These are phyloP conservation scores for Anorthoa munda DNA, from an alignment of 2,888 invertebrate species.

Conservation along the genomic window DNA sequence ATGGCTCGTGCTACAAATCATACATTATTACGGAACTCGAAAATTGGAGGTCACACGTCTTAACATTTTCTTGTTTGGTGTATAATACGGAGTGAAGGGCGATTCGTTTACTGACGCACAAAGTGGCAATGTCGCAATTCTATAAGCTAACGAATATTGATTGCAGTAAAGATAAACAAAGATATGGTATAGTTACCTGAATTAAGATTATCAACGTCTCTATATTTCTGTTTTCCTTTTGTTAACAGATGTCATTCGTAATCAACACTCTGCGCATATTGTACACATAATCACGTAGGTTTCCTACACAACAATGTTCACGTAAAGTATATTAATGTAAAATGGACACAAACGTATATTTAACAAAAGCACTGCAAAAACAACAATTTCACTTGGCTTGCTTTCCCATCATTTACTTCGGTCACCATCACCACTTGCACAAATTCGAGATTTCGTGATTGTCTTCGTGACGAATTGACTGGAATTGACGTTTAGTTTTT, in stretches of 20 bases:
- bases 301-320: constrained; percentile 76
- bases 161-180: constrained; percentile 25
- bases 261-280: constrained; percentile 89
- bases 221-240: constrained; percentile 84
- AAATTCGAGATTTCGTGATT: constrained; percentile 65
- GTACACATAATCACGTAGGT: constrained; percentile 83
- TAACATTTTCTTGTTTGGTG: constrained; percentile 86
- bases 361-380: constrained; percentile 74
- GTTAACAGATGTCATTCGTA: constrained; percentile 89
- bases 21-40: constrained; percentile 71
- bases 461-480: constrained; percentile 57
- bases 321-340: constrained; percentile 70
- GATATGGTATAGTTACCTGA: constrained; percentile 75
- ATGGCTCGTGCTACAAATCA: constrained; percentile 48
- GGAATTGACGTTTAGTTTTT: constrained; percentile 51
- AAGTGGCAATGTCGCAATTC: constrained; percentile 50
- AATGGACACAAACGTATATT: constrained; percentile 71
- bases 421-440: constrained; percentile 65
- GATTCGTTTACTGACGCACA: constrained; percentile 71
- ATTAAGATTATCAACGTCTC: constrained; percentile 65
- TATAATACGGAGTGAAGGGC: constrained; percentile 81
- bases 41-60: constrained; percentile 87
- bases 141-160: constrained; percentile 25
- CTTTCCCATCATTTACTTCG: constrained; percentile 73
- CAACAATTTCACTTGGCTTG: constrained; percentile 72